Base-by-base conservation (phyloP, 2,113 vertebrate species). In the Oriolus oriolus region DNA sequence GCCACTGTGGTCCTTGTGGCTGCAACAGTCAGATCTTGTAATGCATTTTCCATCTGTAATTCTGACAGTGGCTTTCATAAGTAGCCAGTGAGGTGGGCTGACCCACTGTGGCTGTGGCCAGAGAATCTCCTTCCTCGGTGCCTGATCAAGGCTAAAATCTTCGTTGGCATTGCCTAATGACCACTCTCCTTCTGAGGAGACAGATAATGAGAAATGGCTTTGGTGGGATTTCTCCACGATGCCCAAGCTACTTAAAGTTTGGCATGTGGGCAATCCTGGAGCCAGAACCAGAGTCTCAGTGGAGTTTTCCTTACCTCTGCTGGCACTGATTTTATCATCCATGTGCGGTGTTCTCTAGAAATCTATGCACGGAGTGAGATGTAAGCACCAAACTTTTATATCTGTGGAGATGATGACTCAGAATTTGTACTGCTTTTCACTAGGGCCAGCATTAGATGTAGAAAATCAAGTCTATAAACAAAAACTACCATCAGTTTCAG, bases 1-100 rank as follows among this genome's bases (percentile, higher is more conserved):
- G 69, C 74, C 69, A 15, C 73, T 82, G 80, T 1, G 61, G 79
- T 93, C 82, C 66, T 81, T 91, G 93, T 90, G 96, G 90, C 79
- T 90, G 8, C 47, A 95, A 81, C 60, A 92, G 92, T 74, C 68
- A 89, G 86, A 88, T 73, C 90, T 60, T 5, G 1, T 75, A 66
- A 95, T 47, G 76, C 37, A 33, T 71, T 95, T 90, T 81, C 80
- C 60, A 28, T 84, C 79, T 52, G 31, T 89, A 52, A 83, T 75
- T 94, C 69, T 86, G 79, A 75, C 93, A 94, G 64, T 22, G 30
- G n/a, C 64, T 96, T 96, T 84, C 84, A 71, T 21, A 78, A 93
- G 79, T 26, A 89, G 44, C 20, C 83, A 93, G 37, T 35, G 80
- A 90, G 80, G 60, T 89, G 52, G 82, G 26, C 60, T 92, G 86